Evolutionary conservation across 2,797 vertebrate species (phyloP), one percentile per base, ranked within the genome.

Genomic region (Arctocebus calabarensis): DNA sequence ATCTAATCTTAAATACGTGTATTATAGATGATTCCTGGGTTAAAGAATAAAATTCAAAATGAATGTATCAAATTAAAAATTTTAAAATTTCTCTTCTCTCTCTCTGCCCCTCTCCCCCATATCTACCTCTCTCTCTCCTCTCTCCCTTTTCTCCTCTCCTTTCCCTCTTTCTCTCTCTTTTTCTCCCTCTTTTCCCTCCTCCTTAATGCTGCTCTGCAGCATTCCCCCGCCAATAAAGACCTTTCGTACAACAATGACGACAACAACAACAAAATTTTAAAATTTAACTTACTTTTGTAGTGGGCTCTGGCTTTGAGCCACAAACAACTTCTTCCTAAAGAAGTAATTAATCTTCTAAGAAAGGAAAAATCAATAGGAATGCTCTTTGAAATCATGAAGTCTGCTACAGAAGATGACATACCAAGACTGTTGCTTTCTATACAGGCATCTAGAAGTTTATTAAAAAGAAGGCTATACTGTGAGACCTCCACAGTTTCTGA

Each of bases 231-330:
- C 40, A 40, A 40, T 40, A 40, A 40, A 40, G 40, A 40, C 40
- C 40, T 40, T 40, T 40, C 5, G 40, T 40, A 40, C 40, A 40
- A 40, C 40, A 40, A 40, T 5, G 5, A 40, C 40, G 5, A 40
- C 40, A 40, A 40, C 40, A 40, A 40, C 40, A 40, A 40, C 40
- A 74, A 55, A 59, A n/a, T 59, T 89, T 71, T 96, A 10, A 73
- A 96, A 73, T 90, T 27, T 34, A 96, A 98, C 99, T 99, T 98
- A 99, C 99, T 98, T 98, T 98, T 99, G 98, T 99, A 99, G 97
- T 99, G 98, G 32, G 97, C 96, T 94, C 99, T 99, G 40, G 99
- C 99, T 75, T 99, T 99, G 48, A 98, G 98, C 99, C 99, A 99
- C 75, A 98, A 97, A 98, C 98, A 99, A 88, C 99, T 99, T 96